A percentile compares a stretch with the other conserved stretches of the same genome.
Evolutionary conservation across 2,797 vertebrate species (phyloP).

Genomic region (Acropternis orthonyx): DNA sequence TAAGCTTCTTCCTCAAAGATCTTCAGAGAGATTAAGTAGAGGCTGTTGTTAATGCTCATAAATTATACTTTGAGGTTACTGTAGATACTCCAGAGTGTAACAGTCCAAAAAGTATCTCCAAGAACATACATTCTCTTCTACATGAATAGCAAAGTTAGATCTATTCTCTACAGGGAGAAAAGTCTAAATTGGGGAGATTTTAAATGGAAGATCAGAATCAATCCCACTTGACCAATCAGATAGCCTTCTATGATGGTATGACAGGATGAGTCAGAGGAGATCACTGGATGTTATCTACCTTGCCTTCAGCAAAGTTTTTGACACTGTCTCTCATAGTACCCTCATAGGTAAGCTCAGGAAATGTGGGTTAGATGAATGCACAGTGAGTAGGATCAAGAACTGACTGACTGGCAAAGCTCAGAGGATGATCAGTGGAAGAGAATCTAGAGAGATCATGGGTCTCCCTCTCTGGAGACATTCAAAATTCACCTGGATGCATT

Average conservation of each 20-base stretch:
- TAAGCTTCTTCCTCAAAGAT: neutral
- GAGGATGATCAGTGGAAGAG: neutral
- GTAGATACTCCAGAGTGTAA: neutral
- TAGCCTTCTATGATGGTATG: neutral
- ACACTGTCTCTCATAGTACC: neutral
- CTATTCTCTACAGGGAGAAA: neutral
- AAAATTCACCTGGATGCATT: neutral
- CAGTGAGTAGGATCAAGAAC: neutral
- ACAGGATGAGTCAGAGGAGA: neutral
- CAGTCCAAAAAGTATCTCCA: neutral
- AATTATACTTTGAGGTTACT: neutral
- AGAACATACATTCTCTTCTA: neutral
- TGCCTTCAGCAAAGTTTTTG: fast-evolving
- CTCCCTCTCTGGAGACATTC: too few relatives aligned
- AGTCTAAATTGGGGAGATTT: neutral
- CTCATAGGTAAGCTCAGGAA: neutral
- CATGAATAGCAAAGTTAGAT: neutral
- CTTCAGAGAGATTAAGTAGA: neutral
- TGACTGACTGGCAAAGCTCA: neutral
- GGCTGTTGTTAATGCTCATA: neutral
- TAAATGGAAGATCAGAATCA: neutral
- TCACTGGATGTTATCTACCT: neutral
- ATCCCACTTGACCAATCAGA: neutral
- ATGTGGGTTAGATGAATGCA: neutral
- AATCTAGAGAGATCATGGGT: neutral